phyloP scores from a whole-genome alignment of 2,113 vertebrate genomes.

The Mesoclemmys tuberculata region DNA sequence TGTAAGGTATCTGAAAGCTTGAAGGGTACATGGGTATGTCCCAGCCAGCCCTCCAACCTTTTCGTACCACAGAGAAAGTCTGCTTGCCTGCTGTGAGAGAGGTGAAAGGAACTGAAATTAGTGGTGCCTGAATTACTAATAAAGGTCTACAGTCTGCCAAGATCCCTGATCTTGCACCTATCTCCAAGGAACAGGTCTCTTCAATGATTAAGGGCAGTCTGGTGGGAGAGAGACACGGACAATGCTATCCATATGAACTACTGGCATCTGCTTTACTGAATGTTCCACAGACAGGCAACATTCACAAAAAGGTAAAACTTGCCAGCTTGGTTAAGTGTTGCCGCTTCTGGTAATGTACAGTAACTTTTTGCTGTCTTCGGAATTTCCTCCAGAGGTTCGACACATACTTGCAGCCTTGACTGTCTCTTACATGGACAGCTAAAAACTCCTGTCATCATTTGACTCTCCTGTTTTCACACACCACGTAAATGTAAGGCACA shows the following conservation, averaged over 20 bases:
- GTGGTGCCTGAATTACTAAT: neutral
- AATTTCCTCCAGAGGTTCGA: neutral
- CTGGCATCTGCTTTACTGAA: neutral
- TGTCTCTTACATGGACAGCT: neutral
- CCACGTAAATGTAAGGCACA: neutral
- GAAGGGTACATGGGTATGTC: neutral
- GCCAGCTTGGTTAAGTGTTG: neutral
- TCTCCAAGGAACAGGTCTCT: neutral
- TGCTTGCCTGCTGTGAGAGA: neutral
- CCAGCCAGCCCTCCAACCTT: neutral
- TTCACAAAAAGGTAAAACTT: neutral
- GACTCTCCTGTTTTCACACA: neutral
- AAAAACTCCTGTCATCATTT: neutral
- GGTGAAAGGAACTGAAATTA: neutral
- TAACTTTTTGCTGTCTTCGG: neutral
- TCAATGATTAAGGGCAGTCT: neutral
- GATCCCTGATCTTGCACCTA: neutral
- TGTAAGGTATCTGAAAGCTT: neutral
- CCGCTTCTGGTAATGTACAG: neutral
- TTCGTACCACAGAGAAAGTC: neutral
- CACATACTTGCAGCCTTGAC: neutral
- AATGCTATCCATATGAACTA: neutral
- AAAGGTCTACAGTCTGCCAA: neutral
- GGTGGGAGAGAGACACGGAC: neutral
- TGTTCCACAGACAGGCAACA: neutral